Conservation (phyloP, 2,797 vertebrate species). For the Melanotaenia nigrans region DNA sequence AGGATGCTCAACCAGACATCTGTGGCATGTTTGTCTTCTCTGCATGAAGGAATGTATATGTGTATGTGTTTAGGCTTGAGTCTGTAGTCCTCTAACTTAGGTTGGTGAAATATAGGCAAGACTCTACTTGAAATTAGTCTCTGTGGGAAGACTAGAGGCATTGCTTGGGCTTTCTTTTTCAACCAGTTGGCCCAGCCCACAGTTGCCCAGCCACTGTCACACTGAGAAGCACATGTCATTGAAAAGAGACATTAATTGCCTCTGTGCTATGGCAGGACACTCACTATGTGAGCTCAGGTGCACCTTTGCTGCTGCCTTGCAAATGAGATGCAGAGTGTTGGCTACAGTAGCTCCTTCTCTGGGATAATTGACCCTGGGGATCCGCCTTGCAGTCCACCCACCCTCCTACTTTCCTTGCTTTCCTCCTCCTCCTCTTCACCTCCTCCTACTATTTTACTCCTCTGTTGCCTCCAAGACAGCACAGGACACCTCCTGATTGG, state of each 20-base stretch:
- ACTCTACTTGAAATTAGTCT: slow-evolving; percentile 78
- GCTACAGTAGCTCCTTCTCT: slow-evolving; percentile 78
- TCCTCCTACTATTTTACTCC: slow-evolving; percentile 46
- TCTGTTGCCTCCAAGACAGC: slow-evolving; percentile 72
- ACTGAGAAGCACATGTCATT: slow-evolving; percentile 76
- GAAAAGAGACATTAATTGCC: slow-evolving; percentile 84
- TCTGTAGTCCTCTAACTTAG: slow-evolving; percentile 48
- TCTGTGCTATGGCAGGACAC: slow-evolving; percentile 68
- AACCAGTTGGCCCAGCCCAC: slow-evolving; percentile 59
- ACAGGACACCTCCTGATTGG: slow-evolving; percentile 76
- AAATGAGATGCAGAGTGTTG: slow-evolving; percentile 85
- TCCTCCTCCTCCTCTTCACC: slow-evolving; percentile 56
- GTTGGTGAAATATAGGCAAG: slow-evolving; percentile 43
- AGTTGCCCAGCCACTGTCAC: slow-evolving; percentile 79
- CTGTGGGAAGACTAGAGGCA: slow-evolving; percentile 69
- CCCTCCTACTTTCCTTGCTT: slow-evolving; percentile 57
- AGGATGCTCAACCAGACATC: slow-evolving; percentile 9
- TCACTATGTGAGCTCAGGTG: slow-evolving; percentile 77
- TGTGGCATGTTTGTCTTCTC: slow-evolving; percentile 20
- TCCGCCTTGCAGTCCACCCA: slow-evolving; percentile 73
- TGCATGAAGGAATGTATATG: slow-evolving; percentile 30
- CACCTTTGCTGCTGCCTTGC: slow-evolving; percentile 78
- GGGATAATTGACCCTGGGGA: slow-evolving; percentile 85
- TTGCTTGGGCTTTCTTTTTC: slow-evolving; percentile 56
- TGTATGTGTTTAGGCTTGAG: slow-evolving; percentile 35